Evolutionary conservation across 2,888 invertebrate species (phyloP).

Genomic region (Cosmia pyralina): DNA sequence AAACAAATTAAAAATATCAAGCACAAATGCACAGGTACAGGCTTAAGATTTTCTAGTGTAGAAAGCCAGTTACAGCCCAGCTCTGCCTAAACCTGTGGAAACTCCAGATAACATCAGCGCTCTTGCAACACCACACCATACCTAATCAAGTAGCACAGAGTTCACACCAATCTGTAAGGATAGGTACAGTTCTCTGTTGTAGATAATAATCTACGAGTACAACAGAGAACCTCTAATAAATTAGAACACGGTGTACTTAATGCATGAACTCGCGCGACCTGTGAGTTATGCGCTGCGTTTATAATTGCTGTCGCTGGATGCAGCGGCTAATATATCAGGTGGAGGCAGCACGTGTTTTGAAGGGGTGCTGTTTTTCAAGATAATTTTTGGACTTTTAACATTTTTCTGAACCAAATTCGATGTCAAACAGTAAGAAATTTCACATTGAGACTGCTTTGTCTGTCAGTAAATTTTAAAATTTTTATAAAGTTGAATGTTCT

Average conservation of each 20-base stretch:
- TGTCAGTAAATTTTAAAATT: not conserved
- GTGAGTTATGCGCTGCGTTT: conserved; percentile 65
- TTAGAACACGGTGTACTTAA: conserved; percentile 70
- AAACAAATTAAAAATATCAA: no score
- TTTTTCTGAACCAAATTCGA: not conserved
- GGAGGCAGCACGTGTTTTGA: conserved; percentile 13
- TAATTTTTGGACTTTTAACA: not conserved
- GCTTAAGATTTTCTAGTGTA: no score
- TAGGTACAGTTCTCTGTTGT: no score
- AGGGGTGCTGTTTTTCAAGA: not conserved
- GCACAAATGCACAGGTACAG: no score
- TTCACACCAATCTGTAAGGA: conserved; percentile 41
- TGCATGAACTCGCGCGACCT: conserved; percentile 65
- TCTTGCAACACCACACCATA: not conserved
- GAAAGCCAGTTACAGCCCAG: no score
- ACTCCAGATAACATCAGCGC: no score
- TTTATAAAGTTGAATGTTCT: not conserved
- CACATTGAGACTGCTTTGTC: not conserved
- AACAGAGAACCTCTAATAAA: conserved; percentile 64
- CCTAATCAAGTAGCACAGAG: not conserved
- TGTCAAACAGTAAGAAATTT: not conserved
- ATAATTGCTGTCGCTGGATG: conserved; percentile 66
- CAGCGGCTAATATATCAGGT: conserved; percentile 28
- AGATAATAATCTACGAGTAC: no score
- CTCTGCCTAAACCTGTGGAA: no score